Percentiles rank a stretch among this genome's conserved stretches.
Evolutionary conservation across 2,888 invertebrate species (phyloP).

Genomic region (Nemotelus nigrinus): DNA sequence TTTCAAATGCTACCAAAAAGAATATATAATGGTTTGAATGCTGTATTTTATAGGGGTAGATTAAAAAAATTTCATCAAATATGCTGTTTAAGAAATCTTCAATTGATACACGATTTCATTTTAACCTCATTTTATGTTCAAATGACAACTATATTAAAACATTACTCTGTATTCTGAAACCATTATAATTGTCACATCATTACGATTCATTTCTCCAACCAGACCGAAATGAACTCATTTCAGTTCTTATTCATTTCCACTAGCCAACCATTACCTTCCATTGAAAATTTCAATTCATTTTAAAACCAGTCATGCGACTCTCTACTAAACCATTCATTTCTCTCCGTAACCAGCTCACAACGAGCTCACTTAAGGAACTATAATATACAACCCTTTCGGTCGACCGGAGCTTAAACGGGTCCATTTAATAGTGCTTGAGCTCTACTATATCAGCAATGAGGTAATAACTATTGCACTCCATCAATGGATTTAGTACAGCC

Average conservation of each 20-base stretch:
- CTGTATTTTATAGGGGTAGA: too few species aligned
- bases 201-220: constrained; percentile 7
- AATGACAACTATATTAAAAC: too few species aligned
- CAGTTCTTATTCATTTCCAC: background rate
- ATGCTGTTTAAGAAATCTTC: too few species aligned
- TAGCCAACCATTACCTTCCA: background rate
- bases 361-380: background rate
- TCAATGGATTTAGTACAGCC: background rate
- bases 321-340: constrained; percentile 28
- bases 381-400: constrained; percentile 36
- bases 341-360: background rate
- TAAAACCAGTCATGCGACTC: constrained; percentile 7
- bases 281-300: constrained; percentile 2
- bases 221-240: constrained; percentile 1
- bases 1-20: too few species aligned
- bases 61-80: too few species aligned
- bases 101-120: too few species aligned
- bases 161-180: too few species aligned
- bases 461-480: constrained; percentile 9
- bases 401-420: constrained; percentile 9
- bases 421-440: constrained; percentile 12
- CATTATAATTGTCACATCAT: background rate
- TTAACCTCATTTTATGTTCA: too few species aligned
- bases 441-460: constrained; percentile 9
- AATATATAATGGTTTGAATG: too few species aligned